Evolutionary conservation across 2,888 invertebrate genomes (phyloP).

Genomic region (Chrysolina haemoptera): DNA sequence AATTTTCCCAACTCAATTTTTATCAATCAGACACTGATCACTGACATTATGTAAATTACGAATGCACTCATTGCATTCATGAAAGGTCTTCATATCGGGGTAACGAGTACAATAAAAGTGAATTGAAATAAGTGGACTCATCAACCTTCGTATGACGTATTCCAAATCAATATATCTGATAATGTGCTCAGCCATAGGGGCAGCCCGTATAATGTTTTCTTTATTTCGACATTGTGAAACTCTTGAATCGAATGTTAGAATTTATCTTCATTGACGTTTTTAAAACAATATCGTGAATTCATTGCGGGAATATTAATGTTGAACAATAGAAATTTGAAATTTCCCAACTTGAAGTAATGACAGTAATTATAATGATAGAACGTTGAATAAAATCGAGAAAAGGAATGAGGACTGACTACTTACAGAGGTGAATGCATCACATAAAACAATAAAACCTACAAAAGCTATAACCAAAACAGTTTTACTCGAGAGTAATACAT

Average conservation of each 20-base stretch:
- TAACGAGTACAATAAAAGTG: conserved; percentile 17
- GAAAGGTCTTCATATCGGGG: conserved; percentile 12
- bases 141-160: conserved; percentile 15
- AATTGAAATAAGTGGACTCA: conserved; percentile 22
- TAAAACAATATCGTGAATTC: not conserved
- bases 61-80: conserved; percentile 12
- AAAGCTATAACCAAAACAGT: not conserved
- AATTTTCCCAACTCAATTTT: not conserved
- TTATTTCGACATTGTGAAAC: conserved; percentile 24
- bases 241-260: conserved; percentile 14
- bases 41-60: conserved; percentile 13
- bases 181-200: conserved; percentile 13
- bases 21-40: conserved; percentile 1
- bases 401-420: too few relatives aligned
- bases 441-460: not conserved
- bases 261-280: not conserved
- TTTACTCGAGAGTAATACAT: too few relatives aligned
- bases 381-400: not conserved
- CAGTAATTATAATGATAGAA: too few relatives aligned
- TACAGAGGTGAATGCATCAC: too few relatives aligned
- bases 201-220: conserved; percentile 28
- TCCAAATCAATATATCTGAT: conserved; percentile 21
- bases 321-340: too few relatives aligned
- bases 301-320: not conserved
- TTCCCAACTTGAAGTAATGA: too few relatives aligned